Conservation (phyloP, 2,113 vertebrate species). For the Bos javanicus region DNA sequence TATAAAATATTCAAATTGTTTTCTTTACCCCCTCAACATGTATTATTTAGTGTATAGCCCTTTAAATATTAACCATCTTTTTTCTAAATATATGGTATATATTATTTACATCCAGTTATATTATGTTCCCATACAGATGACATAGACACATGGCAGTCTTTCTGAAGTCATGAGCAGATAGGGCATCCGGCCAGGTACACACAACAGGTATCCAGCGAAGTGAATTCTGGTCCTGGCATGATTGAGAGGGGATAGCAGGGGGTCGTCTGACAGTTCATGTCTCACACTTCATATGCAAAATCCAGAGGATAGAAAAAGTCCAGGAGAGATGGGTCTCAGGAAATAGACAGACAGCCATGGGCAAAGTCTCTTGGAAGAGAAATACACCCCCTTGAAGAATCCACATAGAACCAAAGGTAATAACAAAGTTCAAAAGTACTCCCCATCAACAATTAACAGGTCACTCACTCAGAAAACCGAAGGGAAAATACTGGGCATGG, state of each 20-base stretch:
- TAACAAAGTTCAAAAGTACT: background rate
- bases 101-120: constrained; percentile 63
- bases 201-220: background rate
- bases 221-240: background rate
- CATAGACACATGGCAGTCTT: background rate
- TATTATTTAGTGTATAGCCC: constrained; percentile 67
- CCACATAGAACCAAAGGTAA: background rate
- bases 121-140: constrained; percentile 48
- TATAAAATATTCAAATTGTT: constrained; percentile 72
- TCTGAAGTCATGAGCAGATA: constrained; percentile 14
- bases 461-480: background rate
- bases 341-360: background rate
- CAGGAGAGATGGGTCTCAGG: background rate
- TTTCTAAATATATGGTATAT: constrained; percentile 65
- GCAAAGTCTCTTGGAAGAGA: background rate
- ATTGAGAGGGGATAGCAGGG: background rate
- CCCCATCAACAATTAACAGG: background rate
- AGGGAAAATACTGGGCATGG: background rate
- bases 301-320: background rate
- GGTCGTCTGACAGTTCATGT: background rate
- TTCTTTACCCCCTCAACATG: constrained; percentile 27
- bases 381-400: background rate
- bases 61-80: constrained; percentile 70
- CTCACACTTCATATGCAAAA: background rate
- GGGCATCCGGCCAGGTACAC: background rate